These are phyloP conservation scores for Bergia puertoricense DNA, from an alignment of 92 coral and sea anemone species.

Conservation along the genomic window DNA sequence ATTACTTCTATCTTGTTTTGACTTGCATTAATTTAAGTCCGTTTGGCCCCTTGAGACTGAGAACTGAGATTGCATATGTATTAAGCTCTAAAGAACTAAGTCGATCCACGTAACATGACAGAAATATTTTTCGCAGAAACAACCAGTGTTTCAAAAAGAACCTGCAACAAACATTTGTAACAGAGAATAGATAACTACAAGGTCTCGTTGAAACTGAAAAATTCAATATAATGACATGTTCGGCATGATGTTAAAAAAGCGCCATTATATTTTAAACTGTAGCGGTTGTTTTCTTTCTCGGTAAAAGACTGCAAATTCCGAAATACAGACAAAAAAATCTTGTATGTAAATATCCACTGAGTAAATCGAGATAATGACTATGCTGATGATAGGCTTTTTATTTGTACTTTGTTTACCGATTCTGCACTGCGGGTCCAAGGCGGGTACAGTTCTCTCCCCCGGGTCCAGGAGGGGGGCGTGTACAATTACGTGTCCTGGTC, in stretches of 20 bases:
- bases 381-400: not conserved
- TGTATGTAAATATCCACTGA: too few species aligned
- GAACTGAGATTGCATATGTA: not conserved
- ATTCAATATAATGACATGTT: not conserved
- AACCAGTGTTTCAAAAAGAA: not conserved
- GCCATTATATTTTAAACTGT: too few species aligned
- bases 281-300: too few species aligned
- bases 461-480: constrained; percentile 64
- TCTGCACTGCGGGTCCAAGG: constrained; percentile 61
- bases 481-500: constrained; percentile 64
- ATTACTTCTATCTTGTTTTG: too few species aligned
- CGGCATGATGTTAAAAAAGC: not conserved
- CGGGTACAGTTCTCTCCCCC: constrained; percentile 65
- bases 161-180: not conserved
- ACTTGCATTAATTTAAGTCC: too few species aligned
- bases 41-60: too few species aligned
- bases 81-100: not conserved
- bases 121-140: not conserved
- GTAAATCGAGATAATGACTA: not conserved
- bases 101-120: not conserved
- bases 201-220: not conserved
- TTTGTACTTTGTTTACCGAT: not conserved
- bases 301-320: too few species aligned
- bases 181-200: not conserved
- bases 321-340: too few species aligned